Evolutionary conservation across 2,888 invertebrate species (phyloP), one percentile per base, ranked within the genome.

Genomic region (Polyommatus icarus): DNA sequence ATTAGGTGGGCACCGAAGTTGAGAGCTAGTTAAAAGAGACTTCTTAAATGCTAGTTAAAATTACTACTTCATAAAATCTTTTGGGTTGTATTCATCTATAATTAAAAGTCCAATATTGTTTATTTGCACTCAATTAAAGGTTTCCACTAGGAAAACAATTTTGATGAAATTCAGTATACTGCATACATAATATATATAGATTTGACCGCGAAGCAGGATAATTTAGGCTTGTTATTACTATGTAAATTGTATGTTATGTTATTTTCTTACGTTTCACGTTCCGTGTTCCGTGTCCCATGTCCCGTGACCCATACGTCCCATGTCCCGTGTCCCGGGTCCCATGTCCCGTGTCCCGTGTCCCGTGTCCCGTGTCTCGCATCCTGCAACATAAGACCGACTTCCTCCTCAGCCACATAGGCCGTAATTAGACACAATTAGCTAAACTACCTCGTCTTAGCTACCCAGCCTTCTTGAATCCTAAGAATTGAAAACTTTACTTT

Each of bases 401-500:
- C 29, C 18, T 15, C 29, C 29, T 1, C 15, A 29, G 29, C 67
- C 67, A 67, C 67, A 32, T 67, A 67, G 5, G 29, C 1, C 6
- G 67, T 67, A 67, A 67, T 32, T 29, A 32, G 67, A 67, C 67
- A 67, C 61, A 67, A n/a, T n/a, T n/a, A 67, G 29, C 67, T 32
- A 29, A 32, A 67, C 29, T 32, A 67, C 32, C 15, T 0, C 29
- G 20, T 67, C 29, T 67, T 18, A 67, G 29, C 29, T 15, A 29
- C 18, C 54, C 18, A 54, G 18, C 15, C 18, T 46, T 46, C 10
- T 3, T 46, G 46, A 12, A 10, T 10, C 4, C 61, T 61, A 7
- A 24, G 29, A 24, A 67, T 67, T 32, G 29, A 29, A 67, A 67
- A 32, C 29, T 46, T 46, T 2, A 46, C 46, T 46, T 46, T 8